Evolutionary conservation across 2,113 vertebrate species (phyloP).

Genomic region (Micromys minutus): DNA sequence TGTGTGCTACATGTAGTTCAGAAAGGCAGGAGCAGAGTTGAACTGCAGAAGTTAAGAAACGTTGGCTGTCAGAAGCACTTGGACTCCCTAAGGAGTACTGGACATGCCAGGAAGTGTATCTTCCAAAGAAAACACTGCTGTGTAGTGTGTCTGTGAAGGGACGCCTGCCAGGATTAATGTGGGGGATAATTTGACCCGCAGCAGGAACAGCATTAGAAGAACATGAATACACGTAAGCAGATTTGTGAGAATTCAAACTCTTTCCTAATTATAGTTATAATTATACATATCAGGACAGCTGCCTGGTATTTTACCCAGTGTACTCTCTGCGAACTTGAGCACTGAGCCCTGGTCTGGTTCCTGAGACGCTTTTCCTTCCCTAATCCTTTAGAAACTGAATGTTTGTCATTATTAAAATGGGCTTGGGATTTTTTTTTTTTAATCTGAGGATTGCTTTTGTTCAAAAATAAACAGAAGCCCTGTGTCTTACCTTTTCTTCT

Average conservation of each 20-base stretch:
- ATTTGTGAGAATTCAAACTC: background rate
- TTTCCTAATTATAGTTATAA: background rate
- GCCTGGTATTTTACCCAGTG: background rate
- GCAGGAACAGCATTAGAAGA: background rate
- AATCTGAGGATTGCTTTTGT: slow-evolving; percentile 14
- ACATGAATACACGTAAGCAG: background rate
- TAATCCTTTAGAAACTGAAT: background rate
- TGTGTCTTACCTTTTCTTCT: slow-evolving; percentile 14
- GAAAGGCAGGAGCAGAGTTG: background rate
- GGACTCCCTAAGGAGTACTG: background rate
- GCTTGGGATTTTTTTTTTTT: background rate
- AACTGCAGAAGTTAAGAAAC: background rate
- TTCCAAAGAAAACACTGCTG: background rate
- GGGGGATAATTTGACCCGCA: background rate
- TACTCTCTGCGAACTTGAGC: background rate
- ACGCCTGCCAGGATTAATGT: background rate
- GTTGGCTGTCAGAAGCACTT: background rate
- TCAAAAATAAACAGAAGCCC: slow-evolving; percentile 22
- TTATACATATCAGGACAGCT: background rate
- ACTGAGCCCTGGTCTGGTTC: background rate
- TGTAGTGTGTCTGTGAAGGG: background rate
- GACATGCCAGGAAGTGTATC: background rate
- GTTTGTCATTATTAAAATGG: slow-evolving; percentile 25
- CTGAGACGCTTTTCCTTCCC: background rate
- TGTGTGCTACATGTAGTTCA: background rate